Percentiles rank a stretch among this genome's conserved stretches.
Conservation (phyloP, 2,113 vertebrate species). For the Corvus hawaiiensis region DNA sequence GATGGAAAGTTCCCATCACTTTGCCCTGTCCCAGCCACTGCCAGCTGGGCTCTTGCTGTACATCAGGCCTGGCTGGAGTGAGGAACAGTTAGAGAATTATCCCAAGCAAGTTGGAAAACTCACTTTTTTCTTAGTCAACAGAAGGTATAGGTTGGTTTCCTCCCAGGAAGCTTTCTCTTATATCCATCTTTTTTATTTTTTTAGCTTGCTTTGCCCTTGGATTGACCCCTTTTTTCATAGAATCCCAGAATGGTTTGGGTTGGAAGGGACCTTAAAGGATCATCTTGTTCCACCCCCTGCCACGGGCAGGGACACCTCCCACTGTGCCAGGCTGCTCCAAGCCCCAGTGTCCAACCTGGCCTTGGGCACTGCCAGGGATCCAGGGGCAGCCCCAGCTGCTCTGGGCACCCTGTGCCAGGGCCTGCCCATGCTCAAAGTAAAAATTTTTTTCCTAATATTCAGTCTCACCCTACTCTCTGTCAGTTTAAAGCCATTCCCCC, state of each 20-base stretch:
- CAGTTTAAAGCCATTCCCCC: neutral
- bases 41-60: neutral
- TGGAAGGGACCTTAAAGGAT: neutral
- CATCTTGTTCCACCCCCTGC: rapidly evolving
- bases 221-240: neutral
- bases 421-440: rapidly evolving
- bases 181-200: neutral
- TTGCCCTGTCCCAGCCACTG: neutral
- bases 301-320: neutral
- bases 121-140: neutral
- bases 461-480: neutral
- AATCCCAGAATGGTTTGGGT: neutral
- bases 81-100: neutral
- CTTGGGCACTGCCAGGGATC: neutral
- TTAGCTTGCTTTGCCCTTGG: neutral
- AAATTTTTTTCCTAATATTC: neutral
- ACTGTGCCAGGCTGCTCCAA: neutral
- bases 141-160: neutral
- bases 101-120: neutral
- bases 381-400: neutral
- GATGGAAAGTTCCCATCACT: neutral
- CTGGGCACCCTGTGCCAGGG: neutral
- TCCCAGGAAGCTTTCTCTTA: neutral
- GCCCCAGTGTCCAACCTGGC: rapidly evolving
- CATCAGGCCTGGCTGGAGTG: neutral